A percentile compares a stretch with the other conserved stretches of the same genome.
These are phyloP conservation scores for Anorthoa munda DNA, from an alignment of 2,888 invertebrate genomes.

Conservation along the genomic window DNA sequence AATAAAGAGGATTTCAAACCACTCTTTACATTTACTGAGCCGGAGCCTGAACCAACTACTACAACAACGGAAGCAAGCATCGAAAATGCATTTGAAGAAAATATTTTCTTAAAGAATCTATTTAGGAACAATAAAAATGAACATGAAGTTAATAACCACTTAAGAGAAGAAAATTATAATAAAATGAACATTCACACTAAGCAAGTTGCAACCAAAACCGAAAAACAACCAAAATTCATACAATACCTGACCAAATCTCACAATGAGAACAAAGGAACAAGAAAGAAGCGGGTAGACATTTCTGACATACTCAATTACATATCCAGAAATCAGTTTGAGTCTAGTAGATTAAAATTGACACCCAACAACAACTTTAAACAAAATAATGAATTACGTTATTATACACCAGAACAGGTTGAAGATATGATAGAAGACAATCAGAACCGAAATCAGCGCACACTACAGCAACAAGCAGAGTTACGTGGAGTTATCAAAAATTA, in stretches of 20 bases:
- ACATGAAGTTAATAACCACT: conserved; percentile 62
- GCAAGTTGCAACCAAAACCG: conserved; percentile 70
- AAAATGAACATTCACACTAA: conserved; percentile 63
- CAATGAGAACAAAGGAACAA: conserved; percentile 75
- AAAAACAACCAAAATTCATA: conserved; percentile 77
- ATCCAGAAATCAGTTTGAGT: conserved; percentile 85
- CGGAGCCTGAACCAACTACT: conserved; percentile 52
- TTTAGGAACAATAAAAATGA: conserved; percentile 71
- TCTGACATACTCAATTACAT: conserved; percentile 83
- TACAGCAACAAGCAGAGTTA: conserved; percentile 80
- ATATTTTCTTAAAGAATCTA: conserved; percentile 84
- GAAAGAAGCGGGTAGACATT: conserved; percentile 80
- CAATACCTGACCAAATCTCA: conserved; percentile 74
- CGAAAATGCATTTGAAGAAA: conserved; percentile 78
- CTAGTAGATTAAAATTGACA: conserved; percentile 80
- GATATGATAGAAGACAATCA: conserved; percentile 59
- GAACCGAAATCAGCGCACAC: conserved; percentile 70
- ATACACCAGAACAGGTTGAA: conserved; percentile 69
- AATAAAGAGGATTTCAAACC: conserved; percentile 74
- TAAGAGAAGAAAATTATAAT: conserved; percentile 62
- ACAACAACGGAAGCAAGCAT: conserved; percentile 71
- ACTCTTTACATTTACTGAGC: conserved; percentile 62
- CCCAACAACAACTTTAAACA: conserved; percentile 72
- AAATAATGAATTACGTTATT: conserved; percentile 73
- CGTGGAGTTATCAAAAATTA: conserved; percentile 86